phyloP scores from a whole-genome alignment of 2,113 vertebrate species.

The Eolophus roseicapilla region DNA sequence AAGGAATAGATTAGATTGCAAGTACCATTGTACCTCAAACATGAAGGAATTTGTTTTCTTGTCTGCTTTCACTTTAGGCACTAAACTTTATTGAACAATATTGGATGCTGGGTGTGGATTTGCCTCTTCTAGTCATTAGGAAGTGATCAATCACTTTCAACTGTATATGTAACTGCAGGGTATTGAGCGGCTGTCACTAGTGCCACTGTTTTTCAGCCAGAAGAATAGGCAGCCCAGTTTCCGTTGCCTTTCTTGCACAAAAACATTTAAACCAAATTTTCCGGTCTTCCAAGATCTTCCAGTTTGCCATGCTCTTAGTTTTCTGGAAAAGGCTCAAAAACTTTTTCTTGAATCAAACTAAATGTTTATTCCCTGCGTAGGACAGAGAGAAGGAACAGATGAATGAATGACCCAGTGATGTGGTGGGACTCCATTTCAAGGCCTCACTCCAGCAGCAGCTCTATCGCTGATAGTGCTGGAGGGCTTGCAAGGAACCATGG shows the following conservation, averaged over 20 bases:
- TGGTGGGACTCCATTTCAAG: accelerated
- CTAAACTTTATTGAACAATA: not conserved
- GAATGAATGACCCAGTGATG: not conserved
- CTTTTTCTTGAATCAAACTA: not conserved
- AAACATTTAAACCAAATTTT: not conserved
- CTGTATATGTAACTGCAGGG: not conserved
- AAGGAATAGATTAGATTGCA: not conserved
- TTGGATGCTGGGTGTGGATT: not conserved
- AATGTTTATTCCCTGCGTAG: not conserved
- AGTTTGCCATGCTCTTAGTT: not conserved
- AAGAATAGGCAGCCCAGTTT: not conserved
- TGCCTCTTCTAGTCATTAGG: not conserved
- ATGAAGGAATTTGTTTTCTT: not conserved
- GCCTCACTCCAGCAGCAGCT: not conserved
- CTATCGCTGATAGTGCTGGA: not conserved
- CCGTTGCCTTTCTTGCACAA: not conserved
- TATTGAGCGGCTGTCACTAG: not conserved
- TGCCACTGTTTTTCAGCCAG: not conserved
- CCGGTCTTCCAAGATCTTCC: not conserved
- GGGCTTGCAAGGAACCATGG: not conserved
- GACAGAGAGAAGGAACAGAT: not conserved
- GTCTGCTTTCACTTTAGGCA: not conserved
- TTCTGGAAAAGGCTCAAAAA: not conserved
- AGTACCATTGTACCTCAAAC: not conserved
- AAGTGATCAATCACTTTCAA: not conserved